A percentile compares a stretch with the other conserved stretches of the same genome.
Conservation (phyloP, 2,797 vertebrate genomes). For the Gallinago solitaria region DNA sequence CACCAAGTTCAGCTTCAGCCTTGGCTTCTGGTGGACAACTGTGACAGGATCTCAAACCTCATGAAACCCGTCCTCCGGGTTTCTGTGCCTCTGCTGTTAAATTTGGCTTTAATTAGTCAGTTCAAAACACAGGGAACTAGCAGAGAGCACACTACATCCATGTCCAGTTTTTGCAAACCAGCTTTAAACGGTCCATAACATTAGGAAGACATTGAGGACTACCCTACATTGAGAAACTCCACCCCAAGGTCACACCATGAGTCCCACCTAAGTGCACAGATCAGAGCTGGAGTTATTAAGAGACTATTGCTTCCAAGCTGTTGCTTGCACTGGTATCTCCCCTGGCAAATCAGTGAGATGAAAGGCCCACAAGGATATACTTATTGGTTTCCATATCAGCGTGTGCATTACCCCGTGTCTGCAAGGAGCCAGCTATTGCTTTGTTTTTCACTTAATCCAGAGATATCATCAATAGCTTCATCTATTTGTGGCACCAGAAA, state of each 20-base stretch:
- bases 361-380: neutral
- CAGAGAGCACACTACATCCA: rapidly evolving
- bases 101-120: neutral
- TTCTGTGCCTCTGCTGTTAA: neutral
- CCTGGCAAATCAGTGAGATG: neutral
- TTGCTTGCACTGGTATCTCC: neutral
- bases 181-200: neutral
- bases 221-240: neutral
- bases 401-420: neutral
- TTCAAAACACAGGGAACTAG: neutral
- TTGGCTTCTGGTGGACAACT: neutral
- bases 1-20: neutral
- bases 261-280: neutral
- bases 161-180: neutral
- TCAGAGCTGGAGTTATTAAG: neutral
- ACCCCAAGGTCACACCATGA: neutral
- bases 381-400: neutral
- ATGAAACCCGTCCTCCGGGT: neutral
- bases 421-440: neutral
- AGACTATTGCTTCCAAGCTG: neutral
- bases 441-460: neutral
- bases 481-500: neutral
- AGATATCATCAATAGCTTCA: neutral
- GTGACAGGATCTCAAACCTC: too few species aligned
- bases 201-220: neutral